phyloP scores from a whole-genome alignment of 1,140 invertebrate genomes.

The Danaus melanippus region DNA sequence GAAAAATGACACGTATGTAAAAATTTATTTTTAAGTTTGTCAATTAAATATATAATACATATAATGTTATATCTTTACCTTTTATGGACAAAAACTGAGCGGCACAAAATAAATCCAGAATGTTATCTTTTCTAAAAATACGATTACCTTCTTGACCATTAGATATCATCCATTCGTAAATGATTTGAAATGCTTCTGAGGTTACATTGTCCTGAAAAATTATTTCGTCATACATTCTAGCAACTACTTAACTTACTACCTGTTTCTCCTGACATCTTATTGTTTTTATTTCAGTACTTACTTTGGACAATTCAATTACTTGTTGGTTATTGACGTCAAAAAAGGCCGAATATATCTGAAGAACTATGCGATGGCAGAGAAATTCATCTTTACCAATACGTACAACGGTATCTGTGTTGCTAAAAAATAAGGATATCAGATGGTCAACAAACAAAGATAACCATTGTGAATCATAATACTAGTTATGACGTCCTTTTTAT shows the following conservation, averaged over 20 bases:
- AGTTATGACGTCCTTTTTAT: no score
- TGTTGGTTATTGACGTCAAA: constrained; percentile 66
- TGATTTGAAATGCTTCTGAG: constrained; percentile 75
- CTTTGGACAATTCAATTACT: constrained; percentile 46
- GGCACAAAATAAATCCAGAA: constrained; percentile 79
- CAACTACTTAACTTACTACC: no score
- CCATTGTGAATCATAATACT: not conserved
- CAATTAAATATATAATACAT: not conserved
- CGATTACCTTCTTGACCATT: constrained; percentile 73
- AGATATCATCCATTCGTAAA: constrained; percentile 84
- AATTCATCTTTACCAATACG: constrained; percentile 74
- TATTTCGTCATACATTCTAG: no score
- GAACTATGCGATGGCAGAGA: constrained; percentile 74
- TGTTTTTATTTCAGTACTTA: constrained; percentile 23
- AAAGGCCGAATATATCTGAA: constrained; percentile 75
- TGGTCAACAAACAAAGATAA: not conserved
- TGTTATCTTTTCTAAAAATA: constrained; percentile 75
- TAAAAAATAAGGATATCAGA: constrained; percentile 33
- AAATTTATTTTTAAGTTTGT: not conserved
- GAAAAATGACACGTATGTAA: not conserved
- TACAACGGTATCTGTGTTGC: constrained; percentile 75
- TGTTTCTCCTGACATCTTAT: no score
- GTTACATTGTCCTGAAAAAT: constrained; percentile 69
- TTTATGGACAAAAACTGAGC: constrained; percentile 78
- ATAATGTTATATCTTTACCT: constrained; percentile 47